These are phyloP conservation scores for Sebastes glaucus DNA, from an alignment of 2,797 vertebrate genomes.

Conservation along the genomic window DNA sequence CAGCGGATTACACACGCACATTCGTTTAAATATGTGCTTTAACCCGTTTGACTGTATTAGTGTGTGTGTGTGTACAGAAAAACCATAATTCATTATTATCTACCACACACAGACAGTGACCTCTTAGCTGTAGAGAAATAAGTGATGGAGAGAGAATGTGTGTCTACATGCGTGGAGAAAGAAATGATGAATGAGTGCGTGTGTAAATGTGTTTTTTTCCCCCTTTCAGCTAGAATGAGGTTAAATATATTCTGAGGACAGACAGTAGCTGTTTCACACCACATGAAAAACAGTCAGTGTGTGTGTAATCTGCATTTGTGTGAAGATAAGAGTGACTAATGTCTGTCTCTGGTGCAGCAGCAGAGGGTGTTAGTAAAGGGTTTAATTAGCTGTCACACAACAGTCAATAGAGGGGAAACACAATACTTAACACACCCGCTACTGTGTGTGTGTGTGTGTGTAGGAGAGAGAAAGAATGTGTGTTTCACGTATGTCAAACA, in stretches of 20 bases:
- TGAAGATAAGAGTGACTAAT: constrained; percentile 62
- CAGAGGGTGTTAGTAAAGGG: constrained; percentile 31
- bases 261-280: constrained; percentile 11
- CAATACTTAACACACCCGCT: constrained; percentile 19
- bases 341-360: constrained; percentile 32
- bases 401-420: constrained; percentile 30
- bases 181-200: constrained; percentile 18
- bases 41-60: background rate
- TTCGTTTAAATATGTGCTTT: background rate
- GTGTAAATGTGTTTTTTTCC: background rate
- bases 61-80: background rate
- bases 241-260: constrained; percentile 43
- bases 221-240: constrained; percentile 14
- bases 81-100: constrained; percentile 63
- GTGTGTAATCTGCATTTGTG: constrained; percentile 21
- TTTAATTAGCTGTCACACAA: constrained; percentile 67
- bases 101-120: constrained; percentile 55
- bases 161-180: constrained; percentile 17
- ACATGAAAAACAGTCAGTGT: constrained; percentile 1
- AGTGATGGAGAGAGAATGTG: constrained; percentile 24
- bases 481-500: background rate
- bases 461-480: background rate
- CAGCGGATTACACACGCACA: constrained; percentile 34
- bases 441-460: background rate
- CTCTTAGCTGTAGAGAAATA: constrained; percentile 44